A percentile compares a stretch with the other conserved stretches of the same genome.
phyloP scores from a whole-genome alignment of 2,113 vertebrate species.

The Neodon shergylaensis region DNA sequence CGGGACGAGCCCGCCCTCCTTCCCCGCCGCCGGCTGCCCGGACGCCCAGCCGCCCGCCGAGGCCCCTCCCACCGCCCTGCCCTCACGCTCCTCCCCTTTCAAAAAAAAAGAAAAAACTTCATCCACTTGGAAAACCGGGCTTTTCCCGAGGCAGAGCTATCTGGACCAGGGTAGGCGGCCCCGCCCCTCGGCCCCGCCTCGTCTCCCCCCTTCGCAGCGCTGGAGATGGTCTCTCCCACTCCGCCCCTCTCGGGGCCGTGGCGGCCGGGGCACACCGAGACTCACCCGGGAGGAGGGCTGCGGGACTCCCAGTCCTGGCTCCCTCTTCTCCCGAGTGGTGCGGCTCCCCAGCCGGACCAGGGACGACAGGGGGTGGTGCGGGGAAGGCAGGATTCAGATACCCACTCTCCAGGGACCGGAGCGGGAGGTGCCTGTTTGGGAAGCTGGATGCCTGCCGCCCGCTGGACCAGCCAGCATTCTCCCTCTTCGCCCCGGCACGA shows the following conservation, averaged over 20 bases:
- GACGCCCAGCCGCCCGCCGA: not conserved
- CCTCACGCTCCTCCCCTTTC: not conserved
- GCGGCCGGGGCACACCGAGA: not conserved
- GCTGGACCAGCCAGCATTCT: not conserved
- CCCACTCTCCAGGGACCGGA: not conserved
- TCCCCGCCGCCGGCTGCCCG: not conserved
- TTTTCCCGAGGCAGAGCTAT: constrained; percentile 43
- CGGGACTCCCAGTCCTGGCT: not conserved
- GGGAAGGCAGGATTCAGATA: not conserved
- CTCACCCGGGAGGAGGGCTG: constrained; percentile 18
- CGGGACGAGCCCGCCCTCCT: not conserved
- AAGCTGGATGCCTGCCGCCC: not conserved
- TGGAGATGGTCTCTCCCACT: constrained; percentile 77
- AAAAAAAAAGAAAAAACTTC: not conserved
- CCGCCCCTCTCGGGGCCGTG: constrained; percentile 68
- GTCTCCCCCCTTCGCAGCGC: not conserved
- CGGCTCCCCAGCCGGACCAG: not conserved
- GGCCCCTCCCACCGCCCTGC: constrained; percentile 25
- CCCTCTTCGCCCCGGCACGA: not conserved
- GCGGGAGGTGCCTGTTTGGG: not conserved
- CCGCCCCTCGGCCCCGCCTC: constrained; percentile 54
- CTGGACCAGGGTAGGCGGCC: constrained; percentile 62
- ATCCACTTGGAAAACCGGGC: constrained; percentile 52
- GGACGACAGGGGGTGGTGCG: not conserved
- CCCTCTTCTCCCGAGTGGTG: fast-evolving